Percentiles rank a stretch among this genome's conserved stretches.
These are phyloP conservation scores for Gobio gobio DNA, from an alignment of 2,113 vertebrate species.

Conservation along the genomic window DNA sequence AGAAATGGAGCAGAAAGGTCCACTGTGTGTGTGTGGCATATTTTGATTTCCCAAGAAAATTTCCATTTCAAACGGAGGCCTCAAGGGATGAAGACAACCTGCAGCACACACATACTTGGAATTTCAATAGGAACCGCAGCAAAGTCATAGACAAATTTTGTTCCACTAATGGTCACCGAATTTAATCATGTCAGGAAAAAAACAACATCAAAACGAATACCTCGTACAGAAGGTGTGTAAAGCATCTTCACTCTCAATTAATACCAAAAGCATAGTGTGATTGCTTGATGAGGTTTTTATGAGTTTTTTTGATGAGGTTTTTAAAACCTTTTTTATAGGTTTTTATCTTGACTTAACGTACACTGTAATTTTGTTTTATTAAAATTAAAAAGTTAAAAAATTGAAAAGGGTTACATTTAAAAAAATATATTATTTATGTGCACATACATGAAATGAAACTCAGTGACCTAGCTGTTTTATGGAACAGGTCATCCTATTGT, in stretches of 20 bases:
- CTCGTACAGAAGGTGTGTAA: background rate
- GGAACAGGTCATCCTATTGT: background rate
- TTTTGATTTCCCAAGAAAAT: slow-evolving; percentile 55
- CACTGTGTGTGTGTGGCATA: slow-evolving; percentile 33
- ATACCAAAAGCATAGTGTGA: background rate
- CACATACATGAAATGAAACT: background rate
- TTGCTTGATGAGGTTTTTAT: background rate
- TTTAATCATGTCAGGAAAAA: background rate
- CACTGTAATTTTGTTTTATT: background rate
- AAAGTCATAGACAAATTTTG: background rate
- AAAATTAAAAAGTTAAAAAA: background rate
- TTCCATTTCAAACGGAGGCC: slow-evolving; percentile 57
- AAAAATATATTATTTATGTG: background rate
- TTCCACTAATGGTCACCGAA: background rate
- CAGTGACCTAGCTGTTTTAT: background rate
- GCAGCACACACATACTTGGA: slow-evolving; percentile 47
- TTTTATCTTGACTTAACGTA: background rate
- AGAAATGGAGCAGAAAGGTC: slow-evolving; percentile 42
- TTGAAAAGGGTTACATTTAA: background rate
- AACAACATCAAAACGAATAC: background rate
- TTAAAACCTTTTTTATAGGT: too few relatives aligned
- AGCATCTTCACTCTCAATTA: background rate
- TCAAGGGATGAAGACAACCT: slow-evolving; percentile 51
- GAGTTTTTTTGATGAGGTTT: too few relatives aligned
- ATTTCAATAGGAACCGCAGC: slow-evolving; percentile 45